Percentiles rank a stretch among this genome's conserved stretches.
Evolutionary conservation across 2,888 invertebrate genomes (phyloP).

Genomic region (Ectemnius cavifrons): DNA sequence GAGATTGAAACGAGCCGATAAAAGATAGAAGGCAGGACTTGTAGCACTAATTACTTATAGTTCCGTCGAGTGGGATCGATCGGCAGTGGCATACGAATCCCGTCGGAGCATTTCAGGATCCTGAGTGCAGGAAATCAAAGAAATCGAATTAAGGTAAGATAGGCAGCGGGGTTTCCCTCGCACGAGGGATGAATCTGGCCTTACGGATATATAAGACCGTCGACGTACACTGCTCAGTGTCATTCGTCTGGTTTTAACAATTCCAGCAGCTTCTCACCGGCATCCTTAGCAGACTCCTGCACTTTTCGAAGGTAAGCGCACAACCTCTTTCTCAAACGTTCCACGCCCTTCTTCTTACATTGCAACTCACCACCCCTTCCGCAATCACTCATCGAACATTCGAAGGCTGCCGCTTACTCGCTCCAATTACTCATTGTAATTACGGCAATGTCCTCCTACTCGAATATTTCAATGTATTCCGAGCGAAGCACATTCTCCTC

Average conservation of each 20-base stretch:
- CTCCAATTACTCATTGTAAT: too few species aligned
- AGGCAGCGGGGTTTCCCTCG: constrained; percentile 60
- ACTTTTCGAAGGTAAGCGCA: too few species aligned
- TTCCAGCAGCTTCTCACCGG: constrained; percentile 50
- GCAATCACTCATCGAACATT: too few species aligned
- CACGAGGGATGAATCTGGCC: constrained; percentile 60
- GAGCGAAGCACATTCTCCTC: too few species aligned
- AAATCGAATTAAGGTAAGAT: constrained; percentile 57
- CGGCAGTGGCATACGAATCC: constrained; percentile 37
- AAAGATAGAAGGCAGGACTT: too few species aligned
- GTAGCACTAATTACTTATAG: constrained; percentile 26
- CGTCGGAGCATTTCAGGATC: constrained; percentile 16
- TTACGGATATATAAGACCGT: constrained; percentile 61
- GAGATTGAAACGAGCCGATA: too few species aligned
- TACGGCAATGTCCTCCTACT: too few species aligned
- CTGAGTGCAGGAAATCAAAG: constrained; percentile 60
- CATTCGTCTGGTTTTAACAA: constrained; percentile 59
- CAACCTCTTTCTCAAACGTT: too few species aligned
- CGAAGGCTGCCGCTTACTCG: too few species aligned
- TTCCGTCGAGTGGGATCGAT: constrained; percentile 24
- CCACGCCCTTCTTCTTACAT: neutral
- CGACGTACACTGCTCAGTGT: constrained; percentile 50
- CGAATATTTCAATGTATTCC: too few species aligned
- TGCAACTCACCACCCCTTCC: too few species aligned
- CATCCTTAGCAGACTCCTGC: constrained; percentile 25